Percentiles rank a stretch among this genome's conserved stretches.
Conservation (phyloP, 2,797 vertebrate genomes). For the Etheostoma perlongum region DNA sequence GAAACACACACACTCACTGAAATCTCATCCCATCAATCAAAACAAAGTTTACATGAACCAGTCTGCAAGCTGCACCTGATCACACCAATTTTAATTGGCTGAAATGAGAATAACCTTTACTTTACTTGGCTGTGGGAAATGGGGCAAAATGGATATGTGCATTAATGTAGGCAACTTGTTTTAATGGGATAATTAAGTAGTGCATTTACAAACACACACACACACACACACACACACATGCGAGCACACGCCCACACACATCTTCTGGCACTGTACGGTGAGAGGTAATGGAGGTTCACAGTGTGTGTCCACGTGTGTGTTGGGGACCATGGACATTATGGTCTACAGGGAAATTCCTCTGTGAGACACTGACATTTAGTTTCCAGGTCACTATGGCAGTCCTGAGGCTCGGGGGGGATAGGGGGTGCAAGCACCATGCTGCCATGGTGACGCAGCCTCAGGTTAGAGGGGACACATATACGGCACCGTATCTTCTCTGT, state of each 20-base stretch:
- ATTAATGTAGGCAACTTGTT: conserved; percentile 33
- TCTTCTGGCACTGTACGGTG: not conserved
- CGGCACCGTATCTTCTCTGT: not conserved
- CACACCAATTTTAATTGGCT: conserved; percentile 71
- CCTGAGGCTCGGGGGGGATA: conserved; percentile 27
- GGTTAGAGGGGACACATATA: conserved; percentile 9
- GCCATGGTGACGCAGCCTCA: conserved; percentile 33
- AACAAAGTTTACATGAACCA: conserved; percentile 60
- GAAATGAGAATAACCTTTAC: conserved; percentile 70
- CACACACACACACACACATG: not conserved
- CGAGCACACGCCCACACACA: not conserved
- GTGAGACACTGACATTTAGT: conserved; percentile 66
- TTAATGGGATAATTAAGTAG: conserved; percentile 32
- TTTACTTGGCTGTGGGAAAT: conserved; percentile 67
- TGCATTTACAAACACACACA: conserved; percentile 24
- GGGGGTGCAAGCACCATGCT: conserved; percentile 34
- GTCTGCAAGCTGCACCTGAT: conserved; percentile 64
- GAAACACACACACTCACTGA: conserved; percentile 15
- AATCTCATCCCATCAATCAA: conserved; percentile 64
- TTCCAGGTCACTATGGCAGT: conserved; percentile 61
- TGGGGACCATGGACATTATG: conserved; percentile 22
- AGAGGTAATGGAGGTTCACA: conserved; percentile 8
- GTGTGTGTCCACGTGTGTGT: not conserved
- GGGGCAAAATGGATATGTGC: conserved; percentile 24
- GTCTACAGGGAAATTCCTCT: conserved; percentile 42